Evolutionary conservation across 2,888 invertebrate genomes (phyloP).

Genomic region (Agrilus cyanescens): DNA sequence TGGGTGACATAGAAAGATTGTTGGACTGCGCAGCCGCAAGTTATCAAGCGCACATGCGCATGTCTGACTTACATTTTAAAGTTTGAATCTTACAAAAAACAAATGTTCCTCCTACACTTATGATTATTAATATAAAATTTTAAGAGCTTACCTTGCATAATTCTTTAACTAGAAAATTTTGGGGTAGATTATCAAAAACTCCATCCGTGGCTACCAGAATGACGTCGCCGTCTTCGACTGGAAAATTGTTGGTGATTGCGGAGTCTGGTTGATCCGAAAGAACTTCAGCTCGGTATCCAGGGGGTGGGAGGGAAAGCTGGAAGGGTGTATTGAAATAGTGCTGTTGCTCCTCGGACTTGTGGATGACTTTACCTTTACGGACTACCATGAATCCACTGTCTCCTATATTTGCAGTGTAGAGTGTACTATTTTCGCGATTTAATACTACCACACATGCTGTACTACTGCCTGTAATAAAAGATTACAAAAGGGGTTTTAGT

Average conservation of each 20-base stretch:
- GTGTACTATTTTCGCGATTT: conserved; percentile 76
- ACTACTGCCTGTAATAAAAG: conserved; percentile 67
- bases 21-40: too few relatives aligned
- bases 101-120: too few relatives aligned
- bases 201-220: conserved; percentile 95
- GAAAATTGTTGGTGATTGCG: conserved; percentile 78
- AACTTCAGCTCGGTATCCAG: conserved; percentile 75
- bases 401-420: conserved; percentile 96
- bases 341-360: conserved; percentile 92
- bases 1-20: too few relatives aligned
- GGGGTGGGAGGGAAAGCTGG: conserved; percentile 89
- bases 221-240: conserved; percentile 85
- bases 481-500: conserved; percentile 2
- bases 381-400: conserved; percentile 96
- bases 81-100: too few relatives aligned
- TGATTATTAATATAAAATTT: background rate
- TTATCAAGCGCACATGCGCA: too few relatives aligned
- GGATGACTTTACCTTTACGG: conserved; percentile 73
- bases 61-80: too few relatives aligned
- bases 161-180: conserved; percentile 77
- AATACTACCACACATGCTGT: conserved; percentile 94
- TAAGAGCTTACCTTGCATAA: conserved; percentile 48
- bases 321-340: conserved; percentile 99
- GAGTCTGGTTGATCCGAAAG: conserved; percentile 89
- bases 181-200: conserved; percentile 96